These are phyloP conservation scores for Brachionus rotundiformis DNA, from an alignment of 1,140 invertebrate species.

Conservation along the genomic window DNA sequence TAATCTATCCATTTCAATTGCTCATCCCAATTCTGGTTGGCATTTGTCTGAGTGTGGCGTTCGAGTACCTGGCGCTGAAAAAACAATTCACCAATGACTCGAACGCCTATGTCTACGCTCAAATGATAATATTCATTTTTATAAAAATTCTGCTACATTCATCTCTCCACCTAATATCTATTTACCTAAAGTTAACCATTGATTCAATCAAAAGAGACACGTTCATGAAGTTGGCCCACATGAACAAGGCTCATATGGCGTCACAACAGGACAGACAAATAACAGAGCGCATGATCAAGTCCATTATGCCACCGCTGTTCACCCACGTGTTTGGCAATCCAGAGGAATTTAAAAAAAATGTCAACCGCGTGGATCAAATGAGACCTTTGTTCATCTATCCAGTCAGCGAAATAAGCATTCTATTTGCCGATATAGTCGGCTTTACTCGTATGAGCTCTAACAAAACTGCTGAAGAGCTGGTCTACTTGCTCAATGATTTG, in stretches of 20 bases:
- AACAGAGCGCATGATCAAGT: slow-evolving; percentile 44
- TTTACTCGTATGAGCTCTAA: slow-evolving; percentile 96
- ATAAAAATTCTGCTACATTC: not conserved
- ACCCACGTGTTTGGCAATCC: slow-evolving; percentile 49
- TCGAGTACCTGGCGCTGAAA: not conserved
- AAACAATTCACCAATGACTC: slow-evolving; percentile 17
- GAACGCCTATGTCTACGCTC: not conserved
- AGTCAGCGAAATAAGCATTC: slow-evolving; percentile 78
- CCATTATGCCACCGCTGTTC: slow-evolving; percentile 36
- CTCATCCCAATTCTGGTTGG: not conserved
- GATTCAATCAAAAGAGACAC: slow-evolving; percentile 36
- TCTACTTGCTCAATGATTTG: slow-evolving; percentile 86
- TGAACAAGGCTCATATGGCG: slow-evolving; percentile 30
- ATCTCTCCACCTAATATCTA: not conserved
- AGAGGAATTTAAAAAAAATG: slow-evolving; percentile 41
- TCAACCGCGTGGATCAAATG: slow-evolving; percentile 40
- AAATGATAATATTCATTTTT: slow-evolving; percentile 29
- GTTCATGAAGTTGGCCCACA: slow-evolving; percentile 35
- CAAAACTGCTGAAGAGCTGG: slow-evolving; percentile 74
- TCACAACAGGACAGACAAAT: slow-evolving; percentile 46
- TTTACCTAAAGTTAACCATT: not conserved
- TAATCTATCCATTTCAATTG: slow-evolving; percentile 48
- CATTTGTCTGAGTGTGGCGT: not conserved
- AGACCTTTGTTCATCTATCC: slow-evolving; percentile 56
- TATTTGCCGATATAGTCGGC: slow-evolving; percentile 97